phyloP scores from a whole-genome alignment of 2,797 vertebrate genomes.

The Microctenopoma lineatum region DNA sequence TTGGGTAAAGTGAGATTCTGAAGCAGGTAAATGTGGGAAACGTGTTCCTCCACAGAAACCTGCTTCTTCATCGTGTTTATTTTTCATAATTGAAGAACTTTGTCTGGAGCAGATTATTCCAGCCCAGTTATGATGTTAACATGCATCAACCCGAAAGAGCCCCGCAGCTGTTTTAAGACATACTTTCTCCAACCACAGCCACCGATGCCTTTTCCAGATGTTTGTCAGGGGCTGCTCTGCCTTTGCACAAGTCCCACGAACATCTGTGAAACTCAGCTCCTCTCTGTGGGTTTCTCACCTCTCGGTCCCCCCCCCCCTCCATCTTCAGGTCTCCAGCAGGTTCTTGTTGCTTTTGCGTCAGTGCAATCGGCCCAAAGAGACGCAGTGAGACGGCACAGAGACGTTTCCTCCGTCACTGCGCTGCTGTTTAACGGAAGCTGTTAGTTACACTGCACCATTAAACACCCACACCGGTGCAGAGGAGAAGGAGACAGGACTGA shows the following conservation, averaged over 20 bases:
- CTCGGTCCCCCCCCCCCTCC: background rate
- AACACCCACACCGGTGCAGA: background rate
- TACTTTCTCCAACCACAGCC: constrained; percentile 22
- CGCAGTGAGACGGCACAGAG: constrained; percentile 38
- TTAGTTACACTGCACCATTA: background rate
- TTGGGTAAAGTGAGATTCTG: too few relatives aligned
- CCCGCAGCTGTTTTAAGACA: constrained; percentile 62
- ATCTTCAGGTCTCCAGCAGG: background rate
- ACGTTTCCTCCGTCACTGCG: constrained; percentile 38
- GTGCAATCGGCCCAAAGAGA: background rate
- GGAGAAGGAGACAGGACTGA: background rate
- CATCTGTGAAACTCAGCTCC: constrained; percentile 54
- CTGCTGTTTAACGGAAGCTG: constrained; percentile 23
- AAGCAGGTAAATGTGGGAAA: too few relatives aligned
- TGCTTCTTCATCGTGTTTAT: constrained; percentile 4
- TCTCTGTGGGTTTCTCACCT: constrained; percentile 47
- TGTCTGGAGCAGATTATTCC: constrained; percentile 45
- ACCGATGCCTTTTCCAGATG: constrained; percentile 56
- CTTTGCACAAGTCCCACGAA: constrained; percentile 35
- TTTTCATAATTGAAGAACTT: constrained; percentile 12
- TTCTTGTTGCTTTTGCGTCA: constrained; percentile 24
- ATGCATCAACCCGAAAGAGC: constrained; percentile 22
- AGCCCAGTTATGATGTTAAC: constrained; percentile 38
- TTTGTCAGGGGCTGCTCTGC: constrained; percentile 19
- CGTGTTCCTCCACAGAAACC: too few relatives aligned